phyloP scores from a whole-genome alignment of 2,797 vertebrate species.

The Heteromormyrus szaboi region DNA sequence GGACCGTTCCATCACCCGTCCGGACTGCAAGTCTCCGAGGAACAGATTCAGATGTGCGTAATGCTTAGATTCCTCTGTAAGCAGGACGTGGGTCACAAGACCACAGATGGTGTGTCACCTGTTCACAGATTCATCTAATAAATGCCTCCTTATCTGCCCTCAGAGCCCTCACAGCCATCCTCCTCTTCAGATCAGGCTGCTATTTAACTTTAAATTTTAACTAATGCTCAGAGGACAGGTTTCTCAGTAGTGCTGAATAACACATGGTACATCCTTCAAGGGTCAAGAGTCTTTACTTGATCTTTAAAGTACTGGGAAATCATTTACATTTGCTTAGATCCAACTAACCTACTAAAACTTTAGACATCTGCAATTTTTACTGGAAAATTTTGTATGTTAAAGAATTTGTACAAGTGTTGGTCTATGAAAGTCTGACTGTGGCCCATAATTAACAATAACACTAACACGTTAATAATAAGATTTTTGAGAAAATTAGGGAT shows the following conservation, averaged over 20 bases:
- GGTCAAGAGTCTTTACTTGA: background rate
- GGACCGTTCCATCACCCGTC: background rate
- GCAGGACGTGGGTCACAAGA: background rate
- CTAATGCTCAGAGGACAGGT: background rate
- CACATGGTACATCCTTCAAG: background rate
- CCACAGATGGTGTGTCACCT: background rate
- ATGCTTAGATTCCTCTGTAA: background rate
- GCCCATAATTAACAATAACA: background rate
- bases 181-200: background rate
- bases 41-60: background rate
- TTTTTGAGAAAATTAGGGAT: background rate
- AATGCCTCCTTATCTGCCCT: background rate
- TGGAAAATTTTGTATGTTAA: background rate
- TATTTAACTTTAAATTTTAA: background rate
- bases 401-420: background rate
- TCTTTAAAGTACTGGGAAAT: background rate
- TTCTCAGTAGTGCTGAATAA: background rate
- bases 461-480: background rate
- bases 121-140: background rate
- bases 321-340: background rate
- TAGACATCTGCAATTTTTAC: background rate
- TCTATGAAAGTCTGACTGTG: background rate
- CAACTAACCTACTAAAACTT: background rate
- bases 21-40: background rate
- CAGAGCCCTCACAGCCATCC: background rate